These are phyloP conservation scores for Circaetus gallicus DNA, from an alignment of 2,113 vertebrate species.

Conservation along the genomic window DNA sequence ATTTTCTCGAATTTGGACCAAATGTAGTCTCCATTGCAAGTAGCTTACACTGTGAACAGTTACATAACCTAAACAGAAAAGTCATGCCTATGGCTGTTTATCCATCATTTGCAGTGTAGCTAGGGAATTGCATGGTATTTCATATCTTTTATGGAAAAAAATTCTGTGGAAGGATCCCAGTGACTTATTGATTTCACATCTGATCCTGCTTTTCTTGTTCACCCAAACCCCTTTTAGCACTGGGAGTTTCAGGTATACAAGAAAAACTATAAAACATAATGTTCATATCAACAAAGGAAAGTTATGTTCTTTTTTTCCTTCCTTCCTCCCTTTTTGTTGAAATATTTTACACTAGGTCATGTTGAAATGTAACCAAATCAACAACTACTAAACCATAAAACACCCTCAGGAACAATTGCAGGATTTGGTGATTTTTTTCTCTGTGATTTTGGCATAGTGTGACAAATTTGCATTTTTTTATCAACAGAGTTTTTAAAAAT, in stretches of 20 bases:
- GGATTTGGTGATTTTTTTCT: constrained; percentile 56
- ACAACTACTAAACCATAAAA: constrained; percentile 40
- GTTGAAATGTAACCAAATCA: constrained; percentile 43
- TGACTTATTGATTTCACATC: constrained; percentile 1
- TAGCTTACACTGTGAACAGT: not conserved
- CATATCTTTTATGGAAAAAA: not conserved
- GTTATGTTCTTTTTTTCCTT: not conserved
- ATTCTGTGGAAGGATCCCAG: not conserved
- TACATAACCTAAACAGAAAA: constrained; percentile 24
- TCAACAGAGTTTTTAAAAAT: constrained; percentile 65
- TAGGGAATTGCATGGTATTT: constrained; percentile 6
- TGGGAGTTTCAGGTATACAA: constrained; percentile 16
- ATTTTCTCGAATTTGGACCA: constrained; percentile 20
- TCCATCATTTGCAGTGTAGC: not conserved
- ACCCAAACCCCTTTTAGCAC: not conserved
- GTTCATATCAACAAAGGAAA: not conserved
- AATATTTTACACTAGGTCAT: constrained; percentile 47
- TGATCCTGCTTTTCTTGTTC: not conserved
- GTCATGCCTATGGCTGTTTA: constrained; percentile 24
- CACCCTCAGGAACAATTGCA: constrained; percentile 48
- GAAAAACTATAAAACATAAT: not conserved
- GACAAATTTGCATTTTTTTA: constrained; percentile 72
- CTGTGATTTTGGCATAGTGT: constrained; percentile 24
- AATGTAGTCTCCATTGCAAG: constrained; percentile 12
- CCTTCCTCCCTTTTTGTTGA: constrained; percentile 38